These are phyloP conservation scores for Polymixis lichenea DNA, from an alignment of 2,888 invertebrate species.

Conservation along the genomic window DNA sequence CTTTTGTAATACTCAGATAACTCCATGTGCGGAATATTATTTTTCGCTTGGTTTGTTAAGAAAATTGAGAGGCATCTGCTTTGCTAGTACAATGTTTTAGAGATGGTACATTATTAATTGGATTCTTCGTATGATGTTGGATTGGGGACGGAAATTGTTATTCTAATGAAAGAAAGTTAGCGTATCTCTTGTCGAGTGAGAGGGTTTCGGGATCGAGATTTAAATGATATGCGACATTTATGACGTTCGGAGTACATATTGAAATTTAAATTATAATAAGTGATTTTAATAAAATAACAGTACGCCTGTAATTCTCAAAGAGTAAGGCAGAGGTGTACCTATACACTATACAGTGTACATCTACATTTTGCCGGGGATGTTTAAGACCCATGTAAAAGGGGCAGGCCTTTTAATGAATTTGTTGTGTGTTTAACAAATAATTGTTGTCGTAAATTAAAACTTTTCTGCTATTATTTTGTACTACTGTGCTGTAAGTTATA, in stretches of 20 bases:
- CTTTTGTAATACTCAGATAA: constrained; percentile 85
- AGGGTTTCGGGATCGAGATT: not conserved
- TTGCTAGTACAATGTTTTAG: constrained; percentile 71
- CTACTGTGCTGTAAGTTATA: not conserved
- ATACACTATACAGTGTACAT: too few species aligned
- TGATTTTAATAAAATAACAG: too few species aligned
- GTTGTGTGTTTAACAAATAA: not conserved
- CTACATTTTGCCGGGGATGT: too few species aligned
- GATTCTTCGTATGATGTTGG: constrained; percentile 33
- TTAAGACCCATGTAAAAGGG: too few species aligned
- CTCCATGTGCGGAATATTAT: constrained; percentile 80
- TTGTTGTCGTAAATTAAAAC: not conserved
- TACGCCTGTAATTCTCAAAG: too few species aligned
- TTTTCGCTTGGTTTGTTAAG: constrained; percentile 85
- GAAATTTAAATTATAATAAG: not conserved
- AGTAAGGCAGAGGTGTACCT: too few species aligned
- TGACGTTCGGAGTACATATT: not conserved
- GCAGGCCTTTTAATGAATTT: too few species aligned
- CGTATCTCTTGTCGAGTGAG: constrained; percentile 15
- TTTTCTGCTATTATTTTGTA: not conserved
- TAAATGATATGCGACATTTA: not conserved
- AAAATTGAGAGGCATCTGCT: constrained; percentile 84
- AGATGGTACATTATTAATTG: constrained; percentile 51
- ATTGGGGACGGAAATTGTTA: constrained; percentile 43
- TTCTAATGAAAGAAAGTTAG: constrained; percentile 40